Conservation (phyloP, 2,797 vertebrate genomes). For the Pangasius sanitwongsei region DNA sequence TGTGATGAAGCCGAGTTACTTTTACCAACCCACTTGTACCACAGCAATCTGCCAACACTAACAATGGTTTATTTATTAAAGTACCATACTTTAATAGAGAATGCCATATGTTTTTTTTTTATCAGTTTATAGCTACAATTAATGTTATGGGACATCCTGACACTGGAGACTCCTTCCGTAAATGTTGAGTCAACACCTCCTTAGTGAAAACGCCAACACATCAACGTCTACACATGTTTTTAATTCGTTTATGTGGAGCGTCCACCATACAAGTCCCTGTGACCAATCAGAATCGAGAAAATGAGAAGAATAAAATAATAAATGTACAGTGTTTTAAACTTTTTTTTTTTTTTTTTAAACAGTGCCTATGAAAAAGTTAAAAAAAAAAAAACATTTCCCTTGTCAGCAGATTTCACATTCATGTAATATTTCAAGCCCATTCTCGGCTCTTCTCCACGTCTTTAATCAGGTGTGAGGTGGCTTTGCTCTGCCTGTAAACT, state of each 20-base stretch:
- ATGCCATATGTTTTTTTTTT: not conserved
- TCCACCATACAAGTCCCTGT: not conserved
- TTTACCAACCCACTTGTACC: not conserved
- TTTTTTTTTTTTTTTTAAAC: not conserved
- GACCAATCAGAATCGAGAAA: not conserved
- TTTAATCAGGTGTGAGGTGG: not conserved
- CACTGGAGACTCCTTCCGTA: not conserved
- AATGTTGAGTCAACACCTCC: not conserved
- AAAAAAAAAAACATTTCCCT: not conserved
- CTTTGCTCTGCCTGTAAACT: not conserved
- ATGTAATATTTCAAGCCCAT: too few species aligned
- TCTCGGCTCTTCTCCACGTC: not conserved
- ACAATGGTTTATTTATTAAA: not conserved
- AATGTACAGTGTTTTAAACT: too few species aligned
- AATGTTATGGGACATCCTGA: not conserved
- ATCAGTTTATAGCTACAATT: not conserved
- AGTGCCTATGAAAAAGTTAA: not conserved
- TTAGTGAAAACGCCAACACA: not conserved
- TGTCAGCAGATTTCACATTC: not conserved
- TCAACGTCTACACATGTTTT: not conserved
- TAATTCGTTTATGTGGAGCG: too few species aligned
- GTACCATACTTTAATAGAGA: too few species aligned
- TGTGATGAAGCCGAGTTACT: not conserved
- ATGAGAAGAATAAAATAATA: not conserved
- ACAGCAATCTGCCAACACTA: not conserved